Evolutionary conservation across 2,113 vertebrate genomes (phyloP).

Genomic region (Nibea coibor): DNA sequence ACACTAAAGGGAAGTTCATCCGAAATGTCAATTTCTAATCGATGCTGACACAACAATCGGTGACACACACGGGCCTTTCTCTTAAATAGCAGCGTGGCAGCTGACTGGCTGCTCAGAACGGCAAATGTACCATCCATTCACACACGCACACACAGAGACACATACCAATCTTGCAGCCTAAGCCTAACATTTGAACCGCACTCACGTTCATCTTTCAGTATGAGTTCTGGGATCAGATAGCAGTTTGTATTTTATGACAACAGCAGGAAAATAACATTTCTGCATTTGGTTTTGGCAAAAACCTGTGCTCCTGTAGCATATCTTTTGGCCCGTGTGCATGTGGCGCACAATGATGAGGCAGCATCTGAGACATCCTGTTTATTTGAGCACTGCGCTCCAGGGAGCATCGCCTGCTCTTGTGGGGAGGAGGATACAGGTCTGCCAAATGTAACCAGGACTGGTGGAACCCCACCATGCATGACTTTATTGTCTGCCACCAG

Average conservation of each 20-base stretch:
- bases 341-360: constrained; percentile 41
- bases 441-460: constrained; percentile 35
- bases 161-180: background rate
- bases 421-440: constrained; percentile 19
- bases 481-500: constrained; percentile 24
- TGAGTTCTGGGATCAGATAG: constrained; percentile 27
- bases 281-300: constrained; percentile 42
- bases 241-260: constrained; percentile 36
- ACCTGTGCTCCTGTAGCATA: constrained; percentile 8
- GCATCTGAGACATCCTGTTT: constrained; percentile 46
- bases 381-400: background rate
- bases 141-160: background rate
- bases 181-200: background rate
- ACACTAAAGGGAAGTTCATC: constrained; percentile 31
- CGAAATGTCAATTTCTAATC: constrained; percentile 59
- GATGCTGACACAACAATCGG: constrained; percentile 3
- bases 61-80: background rate
- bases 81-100: background rate
- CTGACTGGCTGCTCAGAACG: background rate
- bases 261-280: constrained; percentile 39
- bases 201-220: background rate
- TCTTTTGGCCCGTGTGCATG: constrained; percentile 44
- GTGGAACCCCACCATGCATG: background rate
- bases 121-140: background rate
- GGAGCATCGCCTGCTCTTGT: constrained; percentile 38